Conservation (phyloP, 2,113 vertebrate genomes). For the Hylia prasina region DNA sequence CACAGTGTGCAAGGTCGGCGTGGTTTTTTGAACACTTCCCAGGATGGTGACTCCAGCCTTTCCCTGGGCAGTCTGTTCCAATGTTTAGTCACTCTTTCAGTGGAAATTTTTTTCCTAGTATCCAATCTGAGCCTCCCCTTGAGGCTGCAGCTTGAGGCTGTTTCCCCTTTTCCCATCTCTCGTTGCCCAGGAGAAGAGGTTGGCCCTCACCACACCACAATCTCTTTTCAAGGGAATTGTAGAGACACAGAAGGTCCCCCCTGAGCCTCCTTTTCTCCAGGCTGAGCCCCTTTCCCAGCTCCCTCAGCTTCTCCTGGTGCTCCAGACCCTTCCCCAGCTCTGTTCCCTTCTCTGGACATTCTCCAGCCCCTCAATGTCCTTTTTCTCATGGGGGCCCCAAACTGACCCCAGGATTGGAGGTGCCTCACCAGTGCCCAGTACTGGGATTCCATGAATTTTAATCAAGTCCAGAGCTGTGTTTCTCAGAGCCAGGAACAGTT, state of each 20-base stretch:
- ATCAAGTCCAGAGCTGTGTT: background rate
- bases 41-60: background rate
- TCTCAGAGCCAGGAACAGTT: background rate
- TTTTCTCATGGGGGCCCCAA: background rate
- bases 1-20: no score
- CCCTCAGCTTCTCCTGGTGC: background rate
- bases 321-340: background rate
- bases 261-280: background rate
- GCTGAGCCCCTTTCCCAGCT: background rate
- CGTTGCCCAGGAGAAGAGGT: background rate
- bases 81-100: background rate
- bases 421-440: background rate
- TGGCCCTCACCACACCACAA: no score
- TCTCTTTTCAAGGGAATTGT: background rate
- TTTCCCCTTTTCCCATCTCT: background rate
- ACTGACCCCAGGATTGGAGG: no score
- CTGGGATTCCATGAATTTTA: background rate
- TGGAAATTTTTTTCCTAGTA: background rate
- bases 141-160: no score
- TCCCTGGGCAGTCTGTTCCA: background rate
- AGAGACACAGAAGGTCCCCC: fast-evolving
- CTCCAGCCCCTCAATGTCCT: background rate
- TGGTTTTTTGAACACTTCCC: background rate
- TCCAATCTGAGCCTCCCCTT: background rate
- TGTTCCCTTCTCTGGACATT: fast-evolving